A percentile compares a stretch with the other conserved stretches of the same genome.
Evolutionary conservation across 2,797 vertebrate species (phyloP).

Genomic region (Leptatherina wallacei): DNA sequence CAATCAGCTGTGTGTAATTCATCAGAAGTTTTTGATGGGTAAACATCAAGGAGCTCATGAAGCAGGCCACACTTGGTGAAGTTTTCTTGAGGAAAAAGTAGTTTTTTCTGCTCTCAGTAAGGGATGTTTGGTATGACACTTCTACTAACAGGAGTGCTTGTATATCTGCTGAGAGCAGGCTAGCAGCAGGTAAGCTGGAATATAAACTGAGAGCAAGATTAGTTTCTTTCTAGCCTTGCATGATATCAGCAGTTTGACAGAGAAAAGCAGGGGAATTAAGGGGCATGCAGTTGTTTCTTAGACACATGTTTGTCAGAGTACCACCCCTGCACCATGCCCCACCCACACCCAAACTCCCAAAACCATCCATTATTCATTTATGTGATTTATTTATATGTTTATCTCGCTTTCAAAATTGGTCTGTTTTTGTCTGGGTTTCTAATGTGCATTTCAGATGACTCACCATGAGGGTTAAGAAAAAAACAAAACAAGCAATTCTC

Average conservation of each 20-base stretch:
- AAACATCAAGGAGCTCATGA: conserved; percentile 6
- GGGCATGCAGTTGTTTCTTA: conserved; percentile 52
- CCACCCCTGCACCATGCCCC: neutral
- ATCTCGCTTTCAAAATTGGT: conserved; percentile 64
- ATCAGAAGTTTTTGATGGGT: conserved; percentile 11
- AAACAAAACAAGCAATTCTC: conserved; percentile 57
- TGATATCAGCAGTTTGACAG: conserved; percentile 55
- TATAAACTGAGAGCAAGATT: conserved; percentile 24
- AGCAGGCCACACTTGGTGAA: conserved; percentile 10
- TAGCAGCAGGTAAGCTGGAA: conserved; percentile 35
- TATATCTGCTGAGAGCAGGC: conserved; percentile 42
- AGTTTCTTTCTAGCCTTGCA: conserved; percentile 18
- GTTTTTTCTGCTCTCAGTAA: conserved; percentile 13
- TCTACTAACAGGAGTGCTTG: conserved; percentile 20
- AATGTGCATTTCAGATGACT: conserved; percentile 62
- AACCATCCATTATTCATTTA: conserved; percentile 70
- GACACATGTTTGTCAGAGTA: conserved; percentile 45
- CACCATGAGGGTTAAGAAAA: conserved; percentile 53
- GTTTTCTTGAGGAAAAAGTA: conserved; percentile 14
- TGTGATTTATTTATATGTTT: conserved; percentile 75
- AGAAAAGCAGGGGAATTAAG: conserved; percentile 45
- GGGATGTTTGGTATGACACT: conserved; percentile 26
- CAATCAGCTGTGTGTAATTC: conserved; percentile 23
- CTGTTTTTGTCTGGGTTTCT: conserved; percentile 57
- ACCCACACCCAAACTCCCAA: neutral